These are phyloP conservation scores for Eremophila alpestris DNA, from an alignment of 2,797 vertebrate genomes.

Conservation along the genomic window DNA sequence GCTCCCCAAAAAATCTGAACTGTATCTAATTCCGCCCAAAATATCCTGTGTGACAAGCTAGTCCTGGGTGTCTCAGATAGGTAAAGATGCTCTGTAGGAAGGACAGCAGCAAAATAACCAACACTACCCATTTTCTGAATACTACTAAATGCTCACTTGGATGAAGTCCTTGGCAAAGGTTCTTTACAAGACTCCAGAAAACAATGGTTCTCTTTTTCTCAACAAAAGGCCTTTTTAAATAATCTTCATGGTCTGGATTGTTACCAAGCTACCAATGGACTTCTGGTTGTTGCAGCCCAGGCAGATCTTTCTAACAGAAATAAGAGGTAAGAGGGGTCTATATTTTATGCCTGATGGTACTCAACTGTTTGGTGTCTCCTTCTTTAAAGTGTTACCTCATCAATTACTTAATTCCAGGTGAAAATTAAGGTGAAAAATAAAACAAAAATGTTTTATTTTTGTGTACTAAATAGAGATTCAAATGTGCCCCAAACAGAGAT, in stretches of 20 bases:
- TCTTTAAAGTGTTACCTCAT: background rate
- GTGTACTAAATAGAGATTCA: background rate
- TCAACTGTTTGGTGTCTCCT: background rate
- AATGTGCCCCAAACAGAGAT: background rate
- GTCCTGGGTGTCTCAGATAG: background rate
- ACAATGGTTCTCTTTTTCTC: background rate
- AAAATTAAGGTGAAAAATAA: conserved; percentile 39
- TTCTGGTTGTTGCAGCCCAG: background rate
- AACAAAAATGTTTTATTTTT: conserved; percentile 27
- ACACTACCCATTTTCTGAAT: background rate
- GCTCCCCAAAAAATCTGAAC: background rate
- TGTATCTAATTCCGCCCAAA: background rate
- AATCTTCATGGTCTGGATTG: background rate
- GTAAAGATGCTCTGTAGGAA: background rate
- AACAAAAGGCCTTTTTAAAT: background rate
- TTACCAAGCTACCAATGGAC: background rate
- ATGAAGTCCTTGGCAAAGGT: background rate
- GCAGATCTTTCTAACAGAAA: background rate
- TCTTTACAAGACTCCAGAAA: background rate
- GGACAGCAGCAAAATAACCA: background rate
- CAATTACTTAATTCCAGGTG: background rate
- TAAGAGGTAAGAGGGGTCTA: background rate
- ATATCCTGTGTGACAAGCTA: background rate
- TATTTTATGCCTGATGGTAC: background rate
- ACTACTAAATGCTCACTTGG: background rate